Percentiles rank a stretch among this genome's conserved stretches.
Conservation (phyloP, 1,140 invertebrate species). For the Brachionus sp. region DNA sequence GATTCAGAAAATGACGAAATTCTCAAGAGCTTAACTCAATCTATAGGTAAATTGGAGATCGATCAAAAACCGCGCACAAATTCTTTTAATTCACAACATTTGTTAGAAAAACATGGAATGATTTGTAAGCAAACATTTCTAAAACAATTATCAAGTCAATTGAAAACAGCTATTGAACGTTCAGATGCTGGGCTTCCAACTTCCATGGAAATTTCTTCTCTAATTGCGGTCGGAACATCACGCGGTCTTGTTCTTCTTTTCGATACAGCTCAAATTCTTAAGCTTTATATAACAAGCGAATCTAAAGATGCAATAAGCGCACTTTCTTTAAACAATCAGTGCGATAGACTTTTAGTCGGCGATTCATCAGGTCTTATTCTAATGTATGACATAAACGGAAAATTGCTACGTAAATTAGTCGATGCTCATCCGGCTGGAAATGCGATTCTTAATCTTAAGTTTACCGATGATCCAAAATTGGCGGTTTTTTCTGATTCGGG, state of each 20-base stretch:
- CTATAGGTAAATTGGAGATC: neutral
- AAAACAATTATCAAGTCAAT: constrained; percentile 5
- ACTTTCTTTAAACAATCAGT: constrained; percentile 80
- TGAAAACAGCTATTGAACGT: constrained; percentile 64
- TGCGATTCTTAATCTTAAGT: constrained; percentile 79
- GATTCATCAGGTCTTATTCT: constrained; percentile 75
- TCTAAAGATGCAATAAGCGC: constrained; percentile 70
- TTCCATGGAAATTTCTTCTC: constrained; percentile 69
- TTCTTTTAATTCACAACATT: neutral
- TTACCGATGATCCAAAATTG: constrained; percentile 71
- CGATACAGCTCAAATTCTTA: constrained; percentile 61
- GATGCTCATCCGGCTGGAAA: constrained; percentile 81
- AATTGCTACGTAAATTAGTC: constrained; percentile 70
- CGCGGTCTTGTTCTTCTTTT: constrained; percentile 85
- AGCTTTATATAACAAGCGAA: constrained; percentile 63
- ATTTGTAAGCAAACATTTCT: constrained; percentile 39
- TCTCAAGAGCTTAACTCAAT: neutral
- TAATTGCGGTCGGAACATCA: constrained; percentile 84
- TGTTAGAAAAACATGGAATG: constrained; percentile 10
- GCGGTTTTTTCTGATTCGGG: constrained; percentile 87
- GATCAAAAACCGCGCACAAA: neutral
- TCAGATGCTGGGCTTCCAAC: constrained; percentile 83
- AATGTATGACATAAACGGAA: constrained; percentile 63
- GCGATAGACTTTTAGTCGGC: constrained; percentile 76
- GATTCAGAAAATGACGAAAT: constrained; percentile 30